Base-by-base conservation (phyloP, 2,113 vertebrate species). In the Accipiter virgatus region DNA sequence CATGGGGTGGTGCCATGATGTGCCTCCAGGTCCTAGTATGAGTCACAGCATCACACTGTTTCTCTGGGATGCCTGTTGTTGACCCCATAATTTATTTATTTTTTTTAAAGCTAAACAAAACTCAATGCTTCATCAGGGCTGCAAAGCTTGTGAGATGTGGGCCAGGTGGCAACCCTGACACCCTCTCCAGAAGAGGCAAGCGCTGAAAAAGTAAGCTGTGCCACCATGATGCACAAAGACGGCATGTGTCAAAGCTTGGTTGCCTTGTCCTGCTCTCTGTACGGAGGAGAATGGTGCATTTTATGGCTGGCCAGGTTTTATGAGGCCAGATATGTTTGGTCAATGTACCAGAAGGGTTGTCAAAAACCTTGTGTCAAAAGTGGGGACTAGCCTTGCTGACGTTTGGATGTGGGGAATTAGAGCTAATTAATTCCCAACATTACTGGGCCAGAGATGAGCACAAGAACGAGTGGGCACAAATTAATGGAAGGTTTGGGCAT, bases 401-500 rank as follows among this genome's bases (percentile, higher is more conserved):
- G 6, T 42, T 45, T n/a, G 67, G 45, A 53, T 50, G 72, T 22
- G 26, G 22, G 29, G 40, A 70, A 45, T 25, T 18, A 38, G 61
- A 83, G 52, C 31, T 71, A 61, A 83, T 3, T 18, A 80, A 61
- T 80, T 86, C 50, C 40, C n/a, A 45, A 5, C 0, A 2, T 65
- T 83, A 55, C 55, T 83, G 81, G 62, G 67, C 50, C 50, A 42
- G 78, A 82, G 34, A 70, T 55, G 92, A 93, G 66, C 83, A 74
- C 0, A 3, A 59, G 85, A 73, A 58, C 4, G n/a, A 88, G 72
- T 89, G 66, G 92, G 75, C 81, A 75, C 42, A 82, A 52, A 86
- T 74, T 27, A 36, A 82, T 65, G 66, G 81, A 90, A 86, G 36
- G 81, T 94, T 94, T 61, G 89, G 77, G 72, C 81, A 89, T 45